Base-by-base conservation (phyloP, 2,797 vertebrate species). In the Tauraco hartlaubi region DNA sequence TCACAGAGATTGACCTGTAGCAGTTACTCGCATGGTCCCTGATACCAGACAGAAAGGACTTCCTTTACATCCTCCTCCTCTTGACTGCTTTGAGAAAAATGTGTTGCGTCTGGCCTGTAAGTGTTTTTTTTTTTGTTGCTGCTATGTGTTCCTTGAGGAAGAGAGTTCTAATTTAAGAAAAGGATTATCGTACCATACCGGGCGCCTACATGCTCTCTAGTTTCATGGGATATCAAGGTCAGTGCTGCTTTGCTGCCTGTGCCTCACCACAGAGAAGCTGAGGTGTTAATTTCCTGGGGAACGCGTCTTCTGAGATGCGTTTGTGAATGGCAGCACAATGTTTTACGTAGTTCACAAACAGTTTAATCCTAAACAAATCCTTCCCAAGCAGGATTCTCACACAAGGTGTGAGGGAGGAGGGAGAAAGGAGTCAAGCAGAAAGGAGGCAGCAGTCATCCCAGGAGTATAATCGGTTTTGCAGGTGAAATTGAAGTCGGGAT, bases 301-400 rank as follows among this genome's bases (percentile, higher is more conserved):
- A 9, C 69, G 9, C 2, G 1, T 51, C 79, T 55, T 41, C 25
- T 23, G 14, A 41, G 44, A 58, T 6, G 12, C 5, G 0, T 25
- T 43, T 26, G 39, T 61, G 31, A 69, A 17, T 9, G 19, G 43
- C 69, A 84, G 15, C 25, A 29, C 52, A 17, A 2, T 2, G 3
- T 39, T 76, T 72, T 56, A 39, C 54, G 22, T 25, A 71, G 48
- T 26, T 39, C 39, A 56, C 43, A 12, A 61, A 13, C 29, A 29
- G 46, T 63, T 92, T 41, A 55, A 49, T 81, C 48, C 56, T 67
- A 8, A 78, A 16, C 15, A 49, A 52, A n/a, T 26, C 12, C 20
- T 63, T 11, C 44, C 67, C n/a, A 16, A 26, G 35, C 43, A 71
- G 29, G 39, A 21, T 72, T 63, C 66, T 79, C 33, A 7, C 26